phyloP scores from a whole-genome alignment of 2,888 invertebrate species.

The Eupithecia dodoneata region DNA sequence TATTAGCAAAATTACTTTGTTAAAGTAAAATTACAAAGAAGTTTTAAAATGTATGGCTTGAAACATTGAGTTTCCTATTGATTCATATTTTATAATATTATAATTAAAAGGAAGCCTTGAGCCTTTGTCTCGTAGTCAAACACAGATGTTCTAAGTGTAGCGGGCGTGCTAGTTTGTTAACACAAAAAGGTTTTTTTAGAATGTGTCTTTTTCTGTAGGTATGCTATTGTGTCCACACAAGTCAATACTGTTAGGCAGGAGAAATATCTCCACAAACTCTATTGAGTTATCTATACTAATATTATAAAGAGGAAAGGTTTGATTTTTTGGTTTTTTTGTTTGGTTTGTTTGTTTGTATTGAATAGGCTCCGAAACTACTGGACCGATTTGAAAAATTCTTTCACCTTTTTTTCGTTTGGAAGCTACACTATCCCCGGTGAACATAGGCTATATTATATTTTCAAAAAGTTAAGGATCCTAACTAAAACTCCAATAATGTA shows the following conservation, averaged over 20 bases:
- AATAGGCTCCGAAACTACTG: no score
- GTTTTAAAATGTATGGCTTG: not conserved
- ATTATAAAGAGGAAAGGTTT: no score
- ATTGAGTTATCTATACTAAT: no score
- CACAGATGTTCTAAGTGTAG: conserved; percentile 2
- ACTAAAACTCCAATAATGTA: no score
- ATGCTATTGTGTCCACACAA: not conserved
- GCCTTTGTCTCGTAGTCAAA: not conserved
- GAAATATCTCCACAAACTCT: not conserved
- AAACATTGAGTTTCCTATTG: not conserved
- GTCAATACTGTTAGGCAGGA: not conserved
- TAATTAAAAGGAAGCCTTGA: not conserved
- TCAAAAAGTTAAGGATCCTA: no score
- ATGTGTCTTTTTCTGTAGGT: not conserved
- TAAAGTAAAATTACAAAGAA: not conserved
- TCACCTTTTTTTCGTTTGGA: no score
- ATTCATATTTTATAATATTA: not conserved
- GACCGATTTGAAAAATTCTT: no score
- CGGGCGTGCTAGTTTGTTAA: not conserved
- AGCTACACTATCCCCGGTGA: no score
- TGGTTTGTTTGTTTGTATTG: no score
- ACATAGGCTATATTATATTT: no score
- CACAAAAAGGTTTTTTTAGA: not conserved
- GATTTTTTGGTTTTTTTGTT: no score
- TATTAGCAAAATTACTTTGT: no score